A percentile compares a stretch with the other conserved stretches of the same genome.
phyloP scores from a whole-genome alignment of 2,888 invertebrate genomes.

The Carterocephalus palaemon region DNA sequence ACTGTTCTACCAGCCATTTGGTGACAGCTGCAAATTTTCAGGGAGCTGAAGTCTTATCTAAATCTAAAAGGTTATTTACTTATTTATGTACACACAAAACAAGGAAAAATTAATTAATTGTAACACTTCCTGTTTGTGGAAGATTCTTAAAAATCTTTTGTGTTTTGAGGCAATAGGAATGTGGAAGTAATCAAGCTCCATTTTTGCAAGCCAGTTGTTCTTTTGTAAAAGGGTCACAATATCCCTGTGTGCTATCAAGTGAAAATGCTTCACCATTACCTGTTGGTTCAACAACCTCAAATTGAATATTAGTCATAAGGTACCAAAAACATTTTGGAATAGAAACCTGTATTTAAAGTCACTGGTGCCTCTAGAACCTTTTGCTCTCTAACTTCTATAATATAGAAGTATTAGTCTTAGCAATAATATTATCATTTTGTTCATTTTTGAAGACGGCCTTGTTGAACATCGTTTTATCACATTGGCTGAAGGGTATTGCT shows the following conservation, averaged over 20 bases:
- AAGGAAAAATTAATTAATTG: slow-evolving; percentile 11
- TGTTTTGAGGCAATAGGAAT: slow-evolving; percentile 24
- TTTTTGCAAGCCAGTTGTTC: slow-evolving; percentile 33
- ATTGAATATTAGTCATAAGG: slow-evolving; percentile 6
- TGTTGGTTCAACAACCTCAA: background rate
- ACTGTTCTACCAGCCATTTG: slow-evolving; percentile 16
- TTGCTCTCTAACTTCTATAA: background rate
- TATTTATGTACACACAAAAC: too few relatives aligned
- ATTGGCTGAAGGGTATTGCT: slow-evolving; percentile 1
- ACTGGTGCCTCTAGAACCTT: too few relatives aligned
- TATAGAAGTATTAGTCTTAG: too few relatives aligned
- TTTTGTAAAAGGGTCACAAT: slow-evolving; percentile 33
- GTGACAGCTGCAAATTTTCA: slow-evolving; percentile 14
- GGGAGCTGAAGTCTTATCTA: slow-evolving; percentile 19
- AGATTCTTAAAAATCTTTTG: slow-evolving; percentile 4
- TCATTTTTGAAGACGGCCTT: background rate
- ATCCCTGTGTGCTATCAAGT: slow-evolving; percentile 4
- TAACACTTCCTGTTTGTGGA: slow-evolving; percentile 8
- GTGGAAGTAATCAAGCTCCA: slow-evolving; percentile 35
- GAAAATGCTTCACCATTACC: background rate
- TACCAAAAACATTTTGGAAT: slow-evolving; percentile 14
- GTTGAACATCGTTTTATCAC: background rate
- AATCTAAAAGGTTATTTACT: slow-evolving; percentile 30
- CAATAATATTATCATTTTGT: background rate
- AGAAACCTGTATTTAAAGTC: too few relatives aligned